Conservation (phyloP, 1,140 invertebrate species). For the Mya arenaria region DNA sequence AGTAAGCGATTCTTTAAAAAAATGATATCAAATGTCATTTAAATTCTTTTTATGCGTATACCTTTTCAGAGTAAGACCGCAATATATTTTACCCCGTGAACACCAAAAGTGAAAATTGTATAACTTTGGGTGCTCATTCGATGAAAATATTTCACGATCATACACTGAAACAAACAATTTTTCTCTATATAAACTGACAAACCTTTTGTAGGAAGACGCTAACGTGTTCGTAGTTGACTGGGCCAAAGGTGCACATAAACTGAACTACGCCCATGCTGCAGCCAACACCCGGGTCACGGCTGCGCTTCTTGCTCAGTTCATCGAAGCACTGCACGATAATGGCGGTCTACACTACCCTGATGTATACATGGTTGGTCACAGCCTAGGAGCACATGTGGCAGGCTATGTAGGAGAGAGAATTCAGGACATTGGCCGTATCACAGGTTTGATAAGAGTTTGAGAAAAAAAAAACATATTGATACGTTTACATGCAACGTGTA, state of each 20-base stretch:
- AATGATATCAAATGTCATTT: too few relatives aligned
- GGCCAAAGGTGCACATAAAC: slow-evolving; percentile 93
- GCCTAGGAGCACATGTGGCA: slow-evolving; percentile 92
- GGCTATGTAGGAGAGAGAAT: slow-evolving; percentile 94
- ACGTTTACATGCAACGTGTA: too few relatives aligned
- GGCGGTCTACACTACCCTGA: neutral
- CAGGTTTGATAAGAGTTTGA: slow-evolving; percentile 83
- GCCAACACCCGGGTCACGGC: slow-evolving; percentile 95
- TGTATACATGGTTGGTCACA: slow-evolving; percentile 92
- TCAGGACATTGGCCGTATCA: slow-evolving; percentile 89
- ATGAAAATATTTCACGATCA: too few relatives aligned
- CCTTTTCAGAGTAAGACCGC: too few relatives aligned
- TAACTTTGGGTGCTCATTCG: too few relatives aligned
- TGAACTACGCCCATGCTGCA: slow-evolving; percentile 94
- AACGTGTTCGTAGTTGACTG: slow-evolving; percentile 97
- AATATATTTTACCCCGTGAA: too few relatives aligned
- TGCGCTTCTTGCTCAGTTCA: slow-evolving; percentile 91
- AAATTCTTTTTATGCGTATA: too few relatives aligned
- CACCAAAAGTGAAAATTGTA: too few relatives aligned
- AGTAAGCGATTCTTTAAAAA: too few relatives aligned
- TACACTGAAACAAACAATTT: neutral
- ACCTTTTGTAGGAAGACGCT: slow-evolving; percentile 70
- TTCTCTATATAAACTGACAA: neutral
- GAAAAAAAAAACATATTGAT: neutral
- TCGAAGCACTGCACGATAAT: slow-evolving; percentile 71